Percentiles rank a stretch among this genome's conserved stretches.
Evolutionary conservation across 2,888 invertebrate species (phyloP).

Genomic region (Spicauda simplicius): DNA sequence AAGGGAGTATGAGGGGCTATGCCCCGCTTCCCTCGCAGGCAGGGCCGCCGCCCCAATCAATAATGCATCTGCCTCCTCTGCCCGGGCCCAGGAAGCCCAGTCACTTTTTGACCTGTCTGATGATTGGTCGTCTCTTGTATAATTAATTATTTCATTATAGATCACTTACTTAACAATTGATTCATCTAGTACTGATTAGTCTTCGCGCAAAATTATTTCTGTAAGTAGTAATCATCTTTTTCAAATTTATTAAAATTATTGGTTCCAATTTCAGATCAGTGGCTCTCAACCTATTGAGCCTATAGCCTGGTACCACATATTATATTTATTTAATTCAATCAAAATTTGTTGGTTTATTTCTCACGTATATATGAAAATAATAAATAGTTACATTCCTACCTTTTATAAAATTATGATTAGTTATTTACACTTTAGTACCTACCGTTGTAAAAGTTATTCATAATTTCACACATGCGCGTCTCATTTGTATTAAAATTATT

Average conservation of each 20-base stretch:
- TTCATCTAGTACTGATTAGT: neutral
- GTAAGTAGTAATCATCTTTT: neutral
- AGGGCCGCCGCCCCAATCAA: constrained; percentile 20
- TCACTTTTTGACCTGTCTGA: neutral
- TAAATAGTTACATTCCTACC: no score
- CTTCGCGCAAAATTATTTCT: neutral
- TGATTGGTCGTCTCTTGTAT: constrained; percentile 8
- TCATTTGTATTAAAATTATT: no score
- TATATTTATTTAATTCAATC: neutral
- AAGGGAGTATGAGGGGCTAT: constrained; percentile 5
- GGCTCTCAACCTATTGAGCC: neutral
- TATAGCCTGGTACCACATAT: neutral
- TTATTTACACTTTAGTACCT: no score
- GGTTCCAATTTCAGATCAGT: neutral
- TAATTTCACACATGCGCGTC: no score
- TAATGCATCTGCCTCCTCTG: constrained; percentile 16
- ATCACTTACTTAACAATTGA: neutral
- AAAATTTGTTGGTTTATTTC: neutral
- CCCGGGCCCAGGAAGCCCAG: constrained; percentile 6
- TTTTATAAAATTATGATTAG: no score
- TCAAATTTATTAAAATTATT: neutral
- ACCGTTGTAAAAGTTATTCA: no score
- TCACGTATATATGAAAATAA: neutral
- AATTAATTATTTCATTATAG: neutral
- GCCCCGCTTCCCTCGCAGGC: constrained; percentile 7